Conservation (phyloP, 2,888 invertebrate species). For the Lochmaea capreae region DNA sequence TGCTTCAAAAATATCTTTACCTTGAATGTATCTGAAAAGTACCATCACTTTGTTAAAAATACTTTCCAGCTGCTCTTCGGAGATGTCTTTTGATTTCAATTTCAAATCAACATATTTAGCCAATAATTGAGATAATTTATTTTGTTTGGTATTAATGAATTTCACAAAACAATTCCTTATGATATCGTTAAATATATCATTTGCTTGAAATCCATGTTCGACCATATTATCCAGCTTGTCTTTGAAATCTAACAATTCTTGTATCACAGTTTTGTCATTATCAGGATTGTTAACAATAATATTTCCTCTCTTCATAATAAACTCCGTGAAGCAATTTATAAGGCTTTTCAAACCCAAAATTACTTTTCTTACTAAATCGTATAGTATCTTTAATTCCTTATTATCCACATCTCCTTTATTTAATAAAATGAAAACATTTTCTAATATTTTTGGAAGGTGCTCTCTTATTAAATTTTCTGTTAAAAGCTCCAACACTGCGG, state of each 20-base stretch:
- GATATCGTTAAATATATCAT: constrained; percentile 86
- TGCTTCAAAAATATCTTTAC: constrained; percentile 99
- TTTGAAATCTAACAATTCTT: constrained; percentile 94
- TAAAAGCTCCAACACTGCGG: constrained; percentile 85
- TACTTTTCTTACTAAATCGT: constrained; percentile 85
- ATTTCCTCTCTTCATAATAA: constrained; percentile 93
- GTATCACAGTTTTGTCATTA: constrained; percentile 93
- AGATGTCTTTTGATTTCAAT: constrained; percentile 92
- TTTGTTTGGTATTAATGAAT: constrained; percentile 95
- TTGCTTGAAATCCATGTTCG: constrained; percentile 84
- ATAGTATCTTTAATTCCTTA: constrained; percentile 86
- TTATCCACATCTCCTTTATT: constrained; percentile 80
- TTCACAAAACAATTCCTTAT: constrained; percentile 95
- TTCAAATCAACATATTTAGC: constrained; percentile 98
- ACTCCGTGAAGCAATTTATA: constrained; percentile 87
- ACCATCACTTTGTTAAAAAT: constrained; percentile 98
- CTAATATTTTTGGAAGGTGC: constrained; percentile 85
- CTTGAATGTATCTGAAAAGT: constrained; percentile 96
- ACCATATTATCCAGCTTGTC: constrained; percentile 95
- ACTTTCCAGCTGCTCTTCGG: constrained; percentile 94
- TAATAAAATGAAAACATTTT: constrained; percentile 88
- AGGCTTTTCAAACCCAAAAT: constrained; percentile 88
- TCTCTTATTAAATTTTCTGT: constrained; percentile 91
- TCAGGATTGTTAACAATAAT: constrained; percentile 89
- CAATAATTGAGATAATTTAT: constrained; percentile 97